phyloP scores from a whole-genome alignment of 1,140 invertebrate genomes.

The Lucilia sericata region DNA sequence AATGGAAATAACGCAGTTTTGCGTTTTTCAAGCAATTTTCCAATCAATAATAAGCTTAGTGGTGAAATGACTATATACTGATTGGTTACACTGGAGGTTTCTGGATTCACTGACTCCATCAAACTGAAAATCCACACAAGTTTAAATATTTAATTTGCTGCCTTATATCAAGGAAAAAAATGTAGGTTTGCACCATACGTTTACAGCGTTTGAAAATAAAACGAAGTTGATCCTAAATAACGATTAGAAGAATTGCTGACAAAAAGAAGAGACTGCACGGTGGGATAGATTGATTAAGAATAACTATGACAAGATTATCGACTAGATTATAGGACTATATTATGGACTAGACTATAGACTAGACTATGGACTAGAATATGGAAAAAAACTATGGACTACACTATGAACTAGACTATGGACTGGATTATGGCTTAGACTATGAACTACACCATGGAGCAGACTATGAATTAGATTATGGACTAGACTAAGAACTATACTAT shows the following conservation, averaged over 20 bases:
- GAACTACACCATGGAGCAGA: too few species aligned
- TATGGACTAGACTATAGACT: too few species aligned
- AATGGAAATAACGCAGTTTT: neutral
- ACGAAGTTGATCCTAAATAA: neutral
- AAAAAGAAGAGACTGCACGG: neutral
- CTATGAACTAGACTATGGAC: too few species aligned
- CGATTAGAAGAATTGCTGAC: neutral
- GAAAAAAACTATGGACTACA: too few species aligned
- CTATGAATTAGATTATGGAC: too few species aligned
- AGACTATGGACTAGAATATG: too few species aligned
- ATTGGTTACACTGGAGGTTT: neutral
- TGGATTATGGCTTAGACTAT: too few species aligned
- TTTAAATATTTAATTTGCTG: slow-evolving; percentile 17
- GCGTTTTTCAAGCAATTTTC: neutral
- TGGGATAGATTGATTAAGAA: neutral
- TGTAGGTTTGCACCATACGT: neutral
- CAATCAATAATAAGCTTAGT: slow-evolving; percentile 11
- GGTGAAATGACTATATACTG: too few species aligned
- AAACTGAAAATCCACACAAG: neutral
- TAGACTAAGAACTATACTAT: too few species aligned
- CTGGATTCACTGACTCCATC: neutral
- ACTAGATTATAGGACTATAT: too few species aligned
- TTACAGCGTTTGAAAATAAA: neutral
- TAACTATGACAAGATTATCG: too few species aligned
- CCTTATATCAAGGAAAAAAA: neutral